These are phyloP conservation scores for Oriolus oriolus DNA, from an alignment of 2,113 vertebrate species.

Conservation along the genomic window DNA sequence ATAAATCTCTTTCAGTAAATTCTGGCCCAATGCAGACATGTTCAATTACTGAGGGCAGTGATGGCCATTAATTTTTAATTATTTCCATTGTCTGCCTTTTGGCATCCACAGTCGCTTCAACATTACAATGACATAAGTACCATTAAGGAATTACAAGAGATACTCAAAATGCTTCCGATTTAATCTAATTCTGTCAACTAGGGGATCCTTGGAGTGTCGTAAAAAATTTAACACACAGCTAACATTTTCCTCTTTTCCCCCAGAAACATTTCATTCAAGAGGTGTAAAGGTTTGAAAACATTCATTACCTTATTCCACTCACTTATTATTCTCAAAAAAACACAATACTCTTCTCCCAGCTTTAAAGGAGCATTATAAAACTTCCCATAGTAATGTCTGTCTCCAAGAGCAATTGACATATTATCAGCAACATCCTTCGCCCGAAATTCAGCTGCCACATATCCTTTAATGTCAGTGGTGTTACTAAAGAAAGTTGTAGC, in stretches of 20 bases:
- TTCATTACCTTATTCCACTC: slow-evolving; percentile 84
- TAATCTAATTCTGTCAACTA: background rate
- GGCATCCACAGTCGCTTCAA: background rate
- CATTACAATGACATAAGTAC: background rate
- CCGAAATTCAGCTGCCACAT: slow-evolving; percentile 82
- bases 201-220: background rate
- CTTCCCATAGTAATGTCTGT: slow-evolving; percentile 81
- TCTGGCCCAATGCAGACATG: background rate
- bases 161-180: background rate
- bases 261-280: background rate
- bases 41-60: background rate
- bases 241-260: background rate
- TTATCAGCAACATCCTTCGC: slow-evolving; percentile 69
- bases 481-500: slow-evolving; percentile 64
- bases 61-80: background rate
- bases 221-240: background rate
- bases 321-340: slow-evolving; percentile 84
- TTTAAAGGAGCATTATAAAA: slow-evolving; percentile 89
- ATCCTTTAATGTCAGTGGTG: slow-evolving; percentile 57
- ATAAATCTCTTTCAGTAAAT: background rate
- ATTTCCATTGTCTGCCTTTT: background rate
- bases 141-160: background rate
- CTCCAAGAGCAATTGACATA: slow-evolving; percentile 82
- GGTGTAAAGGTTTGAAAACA: background rate
- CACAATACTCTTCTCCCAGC: slow-evolving; percentile 79